A percentile compares a stretch with the other conserved stretches of the same genome.
phyloP scores from a whole-genome alignment of 2,113 vertebrate species.

The Protomyctophum bolini region DNA sequence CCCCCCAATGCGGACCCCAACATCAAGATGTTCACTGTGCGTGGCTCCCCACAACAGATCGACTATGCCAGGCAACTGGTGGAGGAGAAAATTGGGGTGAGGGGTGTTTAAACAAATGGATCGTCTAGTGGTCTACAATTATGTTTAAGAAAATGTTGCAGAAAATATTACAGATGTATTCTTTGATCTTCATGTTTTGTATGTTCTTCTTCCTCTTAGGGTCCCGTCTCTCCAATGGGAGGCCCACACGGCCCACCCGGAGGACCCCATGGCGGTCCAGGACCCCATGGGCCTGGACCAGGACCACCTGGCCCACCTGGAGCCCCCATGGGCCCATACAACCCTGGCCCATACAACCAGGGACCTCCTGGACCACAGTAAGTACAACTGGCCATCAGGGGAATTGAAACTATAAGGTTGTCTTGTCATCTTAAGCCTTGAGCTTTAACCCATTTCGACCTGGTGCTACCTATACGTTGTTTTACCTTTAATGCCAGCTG shows the following conservation, averaged over 20 bases:
- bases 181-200: too few relatives aligned
- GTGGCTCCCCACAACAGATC: constrained; percentile 95
- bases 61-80: constrained; percentile 97
- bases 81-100: constrained; percentile 98
- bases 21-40: constrained; percentile 96
- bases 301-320: constrained; percentile 88
- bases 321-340: constrained; percentile 95
- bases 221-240: constrained; percentile 95
- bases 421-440: too few relatives aligned
- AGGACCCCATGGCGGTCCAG: constrained; percentile 94
- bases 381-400: constrained; percentile 60
- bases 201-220: constrained; percentile 70
- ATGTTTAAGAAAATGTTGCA: too few relatives aligned
- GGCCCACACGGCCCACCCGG: constrained; percentile 93
- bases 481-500: too few relatives aligned
- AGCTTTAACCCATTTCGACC: too few relatives aligned
- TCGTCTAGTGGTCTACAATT: too few relatives aligned
- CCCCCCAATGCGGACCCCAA: constrained; percentile 96
- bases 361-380: constrained; percentile 97
- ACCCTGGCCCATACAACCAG: constrained; percentile 95
- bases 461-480: too few relatives aligned
- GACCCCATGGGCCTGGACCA: constrained; percentile 85
- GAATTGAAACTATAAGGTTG: too few relatives aligned
- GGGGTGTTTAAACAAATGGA: constrained; percentile 61
- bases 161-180: too few relatives aligned